Percentiles rank a stretch among this genome's conserved stretches.
Conservation (phyloP, 2,888 invertebrate genomes). For the Aricia artaxerxes region DNA sequence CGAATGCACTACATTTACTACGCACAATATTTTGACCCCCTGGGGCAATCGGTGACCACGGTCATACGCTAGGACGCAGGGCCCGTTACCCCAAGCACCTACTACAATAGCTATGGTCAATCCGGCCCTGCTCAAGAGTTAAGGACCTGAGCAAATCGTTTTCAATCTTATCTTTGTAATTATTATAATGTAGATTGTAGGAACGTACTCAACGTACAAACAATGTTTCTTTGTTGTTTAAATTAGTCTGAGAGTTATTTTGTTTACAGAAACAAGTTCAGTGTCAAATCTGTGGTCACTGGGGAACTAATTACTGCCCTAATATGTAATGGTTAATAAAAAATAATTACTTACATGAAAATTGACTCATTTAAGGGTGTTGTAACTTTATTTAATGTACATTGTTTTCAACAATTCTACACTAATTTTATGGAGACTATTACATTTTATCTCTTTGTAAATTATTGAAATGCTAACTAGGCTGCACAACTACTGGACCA, state of each 20-base stretch:
- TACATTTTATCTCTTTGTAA: too few species aligned
- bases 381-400: too few species aligned
- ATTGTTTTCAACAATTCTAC: too few species aligned
- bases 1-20: background rate
- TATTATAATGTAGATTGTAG: conserved; percentile 9
- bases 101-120: background rate
- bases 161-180: conserved; percentile 15
- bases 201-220: background rate
- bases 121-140: background rate
- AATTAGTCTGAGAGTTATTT: background rate
- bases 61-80: background rate
- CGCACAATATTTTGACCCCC: background rate
- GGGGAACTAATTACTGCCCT: background rate
- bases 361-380: background rate
- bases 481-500: too few species aligned
- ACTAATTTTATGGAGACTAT: too few species aligned
- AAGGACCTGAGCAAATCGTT: background rate
- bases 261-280: background rate
- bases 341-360: background rate
- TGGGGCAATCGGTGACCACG: background rate
- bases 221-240: background rate
- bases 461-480: too few species aligned
- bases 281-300: background rate
- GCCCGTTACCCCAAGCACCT: background rate
- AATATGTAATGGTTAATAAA: background rate